Percentiles rank a stretch among this genome's conserved stretches.
phyloP scores from a whole-genome alignment of 1,140 invertebrate genomes.

The Drosophila nigromelanica region DNA sequence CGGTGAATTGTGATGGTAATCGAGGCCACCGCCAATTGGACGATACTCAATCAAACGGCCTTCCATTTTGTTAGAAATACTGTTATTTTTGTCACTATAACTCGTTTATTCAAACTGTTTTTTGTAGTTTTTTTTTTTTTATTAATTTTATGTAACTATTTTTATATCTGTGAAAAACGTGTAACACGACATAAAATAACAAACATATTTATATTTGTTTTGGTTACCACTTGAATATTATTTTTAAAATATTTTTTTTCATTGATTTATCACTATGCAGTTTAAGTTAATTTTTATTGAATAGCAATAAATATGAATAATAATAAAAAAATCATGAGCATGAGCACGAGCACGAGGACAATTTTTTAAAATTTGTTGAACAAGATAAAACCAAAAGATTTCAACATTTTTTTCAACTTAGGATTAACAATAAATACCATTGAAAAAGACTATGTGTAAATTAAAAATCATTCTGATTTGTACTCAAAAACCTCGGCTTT shows the following conservation, averaged over 20 bases:
- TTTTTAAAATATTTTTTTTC: not conserved
- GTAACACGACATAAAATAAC: not conserved
- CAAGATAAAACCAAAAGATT: too few relatives aligned
- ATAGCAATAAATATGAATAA: too few relatives aligned
- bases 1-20: slow-evolving; percentile 86
- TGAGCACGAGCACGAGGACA: too few relatives aligned
- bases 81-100: slow-evolving; percentile 1
- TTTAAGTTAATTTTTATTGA: not conserved
- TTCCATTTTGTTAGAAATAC: slow-evolving; percentile 84
- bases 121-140: not conserved
- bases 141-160: not conserved
- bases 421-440: too few relatives aligned
- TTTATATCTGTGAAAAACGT: slow-evolving; percentile 4
- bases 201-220: not conserved
- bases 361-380: too few relatives aligned
- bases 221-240: not conserved
- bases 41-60: slow-evolving; percentile 86
- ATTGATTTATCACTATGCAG: too few relatives aligned
- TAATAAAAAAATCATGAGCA: too few relatives aligned
- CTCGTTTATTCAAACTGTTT: slow-evolving; percentile 5
- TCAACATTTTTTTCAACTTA: too few relatives aligned
- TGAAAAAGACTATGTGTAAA: too few relatives aligned
- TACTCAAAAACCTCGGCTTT: too few relatives aligned
- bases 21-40: slow-evolving; percentile 86
- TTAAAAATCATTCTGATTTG: too few relatives aligned